Evolutionary conservation across 2,888 invertebrate species (phyloP), one percentile per base, ranked within the genome.

Genomic region (Peribatodes rhomboidaria): DNA sequence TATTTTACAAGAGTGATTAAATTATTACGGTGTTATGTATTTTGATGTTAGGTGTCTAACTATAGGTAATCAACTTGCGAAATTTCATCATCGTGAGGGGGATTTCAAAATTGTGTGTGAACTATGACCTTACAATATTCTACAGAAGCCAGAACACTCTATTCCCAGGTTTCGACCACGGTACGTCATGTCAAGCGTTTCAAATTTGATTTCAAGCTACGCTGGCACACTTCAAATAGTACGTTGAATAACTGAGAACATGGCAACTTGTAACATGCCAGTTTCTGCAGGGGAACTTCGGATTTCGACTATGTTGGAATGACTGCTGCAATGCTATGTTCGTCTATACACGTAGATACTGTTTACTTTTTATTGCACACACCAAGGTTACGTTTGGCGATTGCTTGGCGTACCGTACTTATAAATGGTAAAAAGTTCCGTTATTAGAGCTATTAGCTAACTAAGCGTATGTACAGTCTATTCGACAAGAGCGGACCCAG

Each of bases 161-260:
- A 20, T 44, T 55, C 20, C 42, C 14, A 35, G 20, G 41, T 46
- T 50, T 22, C 35, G 56, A 16, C 56, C 41, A 49, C 50, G 50
- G 33, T 2, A 50, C n/a, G 42, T 33, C 58, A 50, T 59, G 50
- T 59, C 55, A 50, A 50, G 50, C 42, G 50, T 59, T 50, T 20
- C 59, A 59, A 59, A 59, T 59, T 59, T 52, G 52, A 59, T 59
- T 59, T 52, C 35, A 52, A 59, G 42, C 44, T 59, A 35, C 52
- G 33, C 42, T 35, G 52, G 42, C 20, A 18, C 52, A 42, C 35
- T 59, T 52, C 52, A 52, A 44, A 50, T 50, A 35, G 41, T 35
- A 44, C 18, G 33, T n/a, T 22, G 53, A 27, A 53, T 53, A 53
- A 27, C 53, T 37, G 53, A 53, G 53, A 39, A 39, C 39, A 41